Base-by-base conservation (phyloP, 2,888 invertebrate genomes). In the Ornithoptera alexandrae region DNA sequence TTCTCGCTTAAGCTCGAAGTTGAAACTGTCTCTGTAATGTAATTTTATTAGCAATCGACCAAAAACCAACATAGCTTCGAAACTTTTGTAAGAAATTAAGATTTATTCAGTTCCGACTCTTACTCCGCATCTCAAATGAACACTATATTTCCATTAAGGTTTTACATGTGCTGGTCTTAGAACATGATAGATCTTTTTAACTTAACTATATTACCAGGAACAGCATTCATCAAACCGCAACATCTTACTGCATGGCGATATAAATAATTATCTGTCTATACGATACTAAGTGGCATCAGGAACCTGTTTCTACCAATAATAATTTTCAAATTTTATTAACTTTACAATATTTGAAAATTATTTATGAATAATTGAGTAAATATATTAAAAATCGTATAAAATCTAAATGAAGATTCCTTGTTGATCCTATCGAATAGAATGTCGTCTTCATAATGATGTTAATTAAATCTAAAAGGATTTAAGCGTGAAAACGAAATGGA, bases 1-100 rank as follows among this genome's bases (percentile, higher is more conserved):
- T 67, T 53, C 60, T 60, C 67, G 36, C 36, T 67, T 60, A 53
- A 67, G 61, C 39, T 50, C 20, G 67, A 61, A 39, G 30, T 67
- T 67, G 22, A 67, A 67, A 53, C 24, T 60, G 60, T 18, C 67
- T 39, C 53, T n/a, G 46, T 57, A 7, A 57, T 57, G 20, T 20
- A 20, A 57, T 20, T 57, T 57, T 20, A 57, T 57, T 57, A 57
- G 20, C 8, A 4, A 57, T 57, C 20, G 57, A 57, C 20, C 20
- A 20, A 20, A 57, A 57, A 57, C 57, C 18, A 57, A 57, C 57
- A 57, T 10, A 20, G 57, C 57, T 57, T 57, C 20, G n/a, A 22
- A 57, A 10, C 57, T 57, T 57, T 57, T 20, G n/a, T 22, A 57
- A n/a, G 8, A 12, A 20, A 8, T 57, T 22, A 57, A 50, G 15